A percentile compares a stretch with the other conserved stretches of the same genome.
Evolutionary conservation across 2,888 invertebrate genomes (phyloP).

Genomic region (Brachyopa scutellaris): DNA sequence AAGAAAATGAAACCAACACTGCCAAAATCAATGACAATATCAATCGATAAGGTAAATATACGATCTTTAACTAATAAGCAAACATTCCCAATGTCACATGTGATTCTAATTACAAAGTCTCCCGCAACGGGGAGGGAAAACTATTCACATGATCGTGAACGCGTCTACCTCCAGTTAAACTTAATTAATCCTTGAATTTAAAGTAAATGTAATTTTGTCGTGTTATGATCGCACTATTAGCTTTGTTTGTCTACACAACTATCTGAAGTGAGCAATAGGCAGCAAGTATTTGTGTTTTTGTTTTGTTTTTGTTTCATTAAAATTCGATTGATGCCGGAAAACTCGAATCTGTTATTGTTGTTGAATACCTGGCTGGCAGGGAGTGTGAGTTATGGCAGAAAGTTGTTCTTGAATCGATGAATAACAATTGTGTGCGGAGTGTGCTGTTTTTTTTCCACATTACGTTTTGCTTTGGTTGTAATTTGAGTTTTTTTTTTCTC

Average conservation of each 20-base stretch:
- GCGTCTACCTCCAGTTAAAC: constrained; percentile 27
- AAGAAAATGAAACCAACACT: constrained; percentile 68
- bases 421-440: constrained; percentile 54
- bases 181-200: constrained; percentile 60
- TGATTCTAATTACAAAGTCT: constrained; percentile 15
- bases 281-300: neutral
- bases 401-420: constrained; percentile 71
- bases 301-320: constrained; percentile 43
- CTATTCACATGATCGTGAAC: neutral
- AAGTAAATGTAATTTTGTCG: constrained; percentile 47
- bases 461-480: constrained; percentile 26
- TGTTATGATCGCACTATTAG: constrained; percentile 38
- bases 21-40: constrained; percentile 72
- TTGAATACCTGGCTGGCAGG: constrained; percentile 47
- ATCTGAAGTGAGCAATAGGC: neutral
- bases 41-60: constrained; percentile 66
- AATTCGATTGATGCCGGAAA: constrained; percentile 70
- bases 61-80: neutral
- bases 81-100: constrained; percentile 19
- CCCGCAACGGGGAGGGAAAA: neutral
- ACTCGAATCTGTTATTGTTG: constrained; percentile 66
- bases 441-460: neutral
- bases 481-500: constrained; percentile 24
- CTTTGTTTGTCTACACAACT: constrained; percentile 20
- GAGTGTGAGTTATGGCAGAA: constrained; percentile 67